Evolutionary conservation across 2,888 invertebrate species (phyloP).

Genomic region (Melitaea athalia): DNA sequence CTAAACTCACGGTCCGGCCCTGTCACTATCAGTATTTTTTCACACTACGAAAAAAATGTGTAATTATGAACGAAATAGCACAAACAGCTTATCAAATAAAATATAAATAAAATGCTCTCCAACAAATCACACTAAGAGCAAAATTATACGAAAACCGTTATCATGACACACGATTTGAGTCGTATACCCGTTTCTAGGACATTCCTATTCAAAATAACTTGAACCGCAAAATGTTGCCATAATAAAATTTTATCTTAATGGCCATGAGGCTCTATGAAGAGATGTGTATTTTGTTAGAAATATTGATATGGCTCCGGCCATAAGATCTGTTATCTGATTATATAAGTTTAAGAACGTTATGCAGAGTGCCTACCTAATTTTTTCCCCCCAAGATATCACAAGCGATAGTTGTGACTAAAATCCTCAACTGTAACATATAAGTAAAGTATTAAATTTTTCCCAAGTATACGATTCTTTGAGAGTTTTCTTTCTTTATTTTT

Average conservation of each 20-base stretch:
- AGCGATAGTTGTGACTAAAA: too few species aligned
- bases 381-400: too few species aligned
- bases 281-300: not conserved
- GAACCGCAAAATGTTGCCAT: constrained; percentile 12
- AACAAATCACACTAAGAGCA: not conserved
- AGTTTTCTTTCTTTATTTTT: too few species aligned
- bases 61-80: too few species aligned
- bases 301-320: not conserved
- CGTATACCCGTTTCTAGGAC: not conserved
- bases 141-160: not conserved
- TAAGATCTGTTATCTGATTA: not conserved
- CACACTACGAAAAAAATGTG: too few species aligned
- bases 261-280: constrained; percentile 7
- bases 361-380: not conserved
- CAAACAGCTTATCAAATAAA: too few species aligned
- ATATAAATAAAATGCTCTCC: too few species aligned
- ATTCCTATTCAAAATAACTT: constrained; percentile 31
- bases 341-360: not conserved
- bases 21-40: too few species aligned
- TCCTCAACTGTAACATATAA: too few species aligned
- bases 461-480: too few species aligned
- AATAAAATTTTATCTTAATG: constrained; percentile 24
- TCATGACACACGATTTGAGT: constrained; percentile 15
- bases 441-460: too few species aligned
- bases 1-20: too few species aligned